Percentiles rank a stretch among this genome's conserved stretches.
phyloP scores from a whole-genome alignment of 2,888 invertebrate species.

The Helicoverpa assulta region DNA sequence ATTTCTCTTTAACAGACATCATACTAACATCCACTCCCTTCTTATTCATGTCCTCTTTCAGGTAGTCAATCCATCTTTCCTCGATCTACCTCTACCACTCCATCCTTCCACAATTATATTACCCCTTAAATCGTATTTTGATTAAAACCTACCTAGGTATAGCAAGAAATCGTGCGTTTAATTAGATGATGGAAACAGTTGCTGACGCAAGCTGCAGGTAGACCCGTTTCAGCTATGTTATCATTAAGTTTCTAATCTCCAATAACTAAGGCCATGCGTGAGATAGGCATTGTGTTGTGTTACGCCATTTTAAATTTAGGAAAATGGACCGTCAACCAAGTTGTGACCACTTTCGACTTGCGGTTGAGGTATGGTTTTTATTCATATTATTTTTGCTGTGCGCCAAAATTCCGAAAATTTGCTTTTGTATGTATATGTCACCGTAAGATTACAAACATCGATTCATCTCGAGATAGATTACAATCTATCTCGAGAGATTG shows the following conservation, averaged over 20 bases:
- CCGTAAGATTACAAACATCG: too few relatives aligned
- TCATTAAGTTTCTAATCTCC: slow-evolving; percentile 46
- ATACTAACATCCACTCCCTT: too few relatives aligned
- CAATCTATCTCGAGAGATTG: too few relatives aligned
- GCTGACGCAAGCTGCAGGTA: not conserved
- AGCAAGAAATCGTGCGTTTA: not conserved
- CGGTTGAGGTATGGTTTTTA: slow-evolving; percentile 29
- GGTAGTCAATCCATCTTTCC: too few relatives aligned
- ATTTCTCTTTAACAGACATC: too few relatives aligned
- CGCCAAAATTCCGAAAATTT: not conserved
- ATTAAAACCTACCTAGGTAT: not conserved
- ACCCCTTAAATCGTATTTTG: not conserved
- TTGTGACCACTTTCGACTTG: not conserved
- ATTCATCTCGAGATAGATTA: too few relatives aligned
- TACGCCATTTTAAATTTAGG: slow-evolving; percentile 27
- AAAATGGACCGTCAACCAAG: slow-evolving; percentile 23
- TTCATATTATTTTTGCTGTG: not conserved
- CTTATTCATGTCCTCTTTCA: too few relatives aligned
- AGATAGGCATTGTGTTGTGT: slow-evolving; percentile 33
- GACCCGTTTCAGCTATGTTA: slow-evolving; percentile 3
- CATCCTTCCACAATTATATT: too few relatives aligned
- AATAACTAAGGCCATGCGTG: slow-evolving; percentile 39
- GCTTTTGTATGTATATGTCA: not conserved
- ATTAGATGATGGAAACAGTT: slow-evolving; percentile 35
- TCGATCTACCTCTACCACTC: too few relatives aligned